Percentiles rank a stretch among this genome's conserved stretches.
These are phyloP conservation scores for Procambarus clarkii DNA, from an alignment of 1,140 invertebrate species.

Conservation along the genomic window DNA sequence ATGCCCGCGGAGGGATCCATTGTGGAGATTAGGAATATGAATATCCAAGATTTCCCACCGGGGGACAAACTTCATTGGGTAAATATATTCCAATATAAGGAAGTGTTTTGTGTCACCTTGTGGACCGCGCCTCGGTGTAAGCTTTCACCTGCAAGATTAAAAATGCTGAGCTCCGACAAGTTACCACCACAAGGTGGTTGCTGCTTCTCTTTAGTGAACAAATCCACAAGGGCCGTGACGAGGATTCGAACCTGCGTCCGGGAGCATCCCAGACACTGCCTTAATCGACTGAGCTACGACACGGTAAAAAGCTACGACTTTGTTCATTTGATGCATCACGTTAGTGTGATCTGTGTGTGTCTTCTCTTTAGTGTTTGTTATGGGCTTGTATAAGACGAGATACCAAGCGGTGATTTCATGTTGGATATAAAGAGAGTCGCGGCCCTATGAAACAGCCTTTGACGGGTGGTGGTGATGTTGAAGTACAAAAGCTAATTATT, in stretches of 20 bases:
- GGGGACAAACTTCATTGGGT: constrained; percentile 41
- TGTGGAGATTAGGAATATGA: constrained; percentile 57
- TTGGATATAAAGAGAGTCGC: no score
- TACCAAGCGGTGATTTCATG: not conserved
- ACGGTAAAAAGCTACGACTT: no score
- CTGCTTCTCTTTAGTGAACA: not conserved
- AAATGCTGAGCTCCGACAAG: constrained; percentile 1
- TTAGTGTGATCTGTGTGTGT: no score
- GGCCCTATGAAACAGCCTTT: no score
- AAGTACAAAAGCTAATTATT: not conserved
- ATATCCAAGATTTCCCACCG: constrained; percentile 57
- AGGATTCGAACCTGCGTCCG: no score
- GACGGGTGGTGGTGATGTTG: no score
- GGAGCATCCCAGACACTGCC: no score
- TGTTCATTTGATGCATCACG: no score
- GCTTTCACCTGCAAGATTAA: not conserved
- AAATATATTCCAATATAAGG: constrained; percentile 30
- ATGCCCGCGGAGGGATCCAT: constrained; percentile 15
- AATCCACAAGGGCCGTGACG: no score
- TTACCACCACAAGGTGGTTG: not conserved
- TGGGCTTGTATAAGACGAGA: not conserved
- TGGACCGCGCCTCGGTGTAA: not conserved
- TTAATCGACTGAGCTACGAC: no score
- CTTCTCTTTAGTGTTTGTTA: no score
- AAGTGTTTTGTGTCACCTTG: not conserved